Conservation (phyloP, 1,140 invertebrate genomes). For the Drosophila sechellia region DNA sequence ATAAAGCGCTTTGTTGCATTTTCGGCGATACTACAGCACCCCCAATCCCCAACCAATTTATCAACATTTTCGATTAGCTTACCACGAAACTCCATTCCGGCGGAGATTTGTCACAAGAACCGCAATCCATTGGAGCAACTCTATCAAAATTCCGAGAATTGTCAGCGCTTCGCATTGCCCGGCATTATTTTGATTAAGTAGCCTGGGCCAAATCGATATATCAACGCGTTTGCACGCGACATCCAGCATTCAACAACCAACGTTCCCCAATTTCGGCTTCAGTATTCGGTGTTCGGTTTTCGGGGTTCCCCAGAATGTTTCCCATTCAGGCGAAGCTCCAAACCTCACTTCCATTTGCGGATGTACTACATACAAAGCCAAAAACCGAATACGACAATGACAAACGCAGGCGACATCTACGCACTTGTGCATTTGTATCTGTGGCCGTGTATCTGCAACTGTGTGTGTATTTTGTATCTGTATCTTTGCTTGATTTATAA, state of each 20-base stretch:
- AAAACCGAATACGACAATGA: conserved; percentile 33
- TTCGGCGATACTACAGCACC: neutral
- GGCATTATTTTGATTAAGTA: conserved; percentile 79
- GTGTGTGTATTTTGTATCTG: conserved; percentile 9
- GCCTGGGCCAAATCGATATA: conserved; percentile 69
- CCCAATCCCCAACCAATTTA: conserved; percentile 9
- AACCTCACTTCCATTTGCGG: conserved; percentile 26
- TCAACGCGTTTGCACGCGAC: conserved; percentile 71
- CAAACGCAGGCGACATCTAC: conserved; percentile 45
- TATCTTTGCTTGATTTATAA: conserved; percentile 66
- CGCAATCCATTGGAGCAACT: conserved; percentile 25
- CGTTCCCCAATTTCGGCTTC: conserved; percentile 11
- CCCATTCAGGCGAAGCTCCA: conserved; percentile 19
- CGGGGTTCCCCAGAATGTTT: conserved; percentile 6
- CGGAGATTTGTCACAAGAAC: conserved; percentile 36
- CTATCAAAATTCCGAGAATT: conserved; percentile 73
- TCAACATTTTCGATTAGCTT: conserved; percentile 40
- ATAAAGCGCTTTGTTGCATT: neutral
- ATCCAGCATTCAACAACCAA: conserved; percentile 18
- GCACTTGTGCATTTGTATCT: conserved; percentile 30
- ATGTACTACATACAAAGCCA: conserved; percentile 21
- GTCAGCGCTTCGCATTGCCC: conserved; percentile 46
- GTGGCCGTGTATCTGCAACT: conserved; percentile 35
- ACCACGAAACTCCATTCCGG: conserved; percentile 31
- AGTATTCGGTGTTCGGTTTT: conserved; percentile 5